Base-by-base conservation (phyloP, 2,888 invertebrate species). In the Thumatha senex region DNA sequence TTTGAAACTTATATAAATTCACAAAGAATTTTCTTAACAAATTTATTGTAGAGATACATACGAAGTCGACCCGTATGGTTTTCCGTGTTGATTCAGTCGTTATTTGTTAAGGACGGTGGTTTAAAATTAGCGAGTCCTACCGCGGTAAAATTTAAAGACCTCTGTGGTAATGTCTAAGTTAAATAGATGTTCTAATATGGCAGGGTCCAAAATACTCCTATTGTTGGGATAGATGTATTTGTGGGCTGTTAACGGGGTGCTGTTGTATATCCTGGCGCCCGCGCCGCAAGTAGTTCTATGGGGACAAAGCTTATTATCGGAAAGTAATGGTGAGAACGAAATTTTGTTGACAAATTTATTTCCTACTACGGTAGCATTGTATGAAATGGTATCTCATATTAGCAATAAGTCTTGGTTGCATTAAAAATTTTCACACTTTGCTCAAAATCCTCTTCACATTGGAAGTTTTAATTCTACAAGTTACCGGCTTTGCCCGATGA, bases 111-210 rank as follows among this genome's bases (percentile, higher is more conserved):
- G 89, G 89, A 89, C 77, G 74, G 72, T 56, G 70, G 77, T 71
- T 72, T 63, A 48, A 77, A 86, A 86, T 89, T 89, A 89, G 89
- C 89, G 74, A 72, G 76, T 86, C 72, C 89, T 89, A 89, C 89
- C 78, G 89, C 89, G 89, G 89, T 76, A 48, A 58, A 59, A 62
- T 63, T 64, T 75, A 80, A 85, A 85, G 82, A 78, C 66, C 51
- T 50, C 48, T 40, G 9, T 51, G 58, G 46, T 69, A 67, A 67
- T 58, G 41, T 57, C 48, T 54, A 50, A 51, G 40, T 57, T 45
- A 67, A 67, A 67, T 63, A 67, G 30, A 15, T 46, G 50, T 55
- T 55, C 58, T 68, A 65, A 67, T 67, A 67, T 68, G 58, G 54
- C 35, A 1, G 47, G 54, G 62, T 45, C 57, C 33, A 56, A 58